These are phyloP conservation scores for Myathropa florea DNA, from an alignment of 2,888 invertebrate genomes.

Conservation along the genomic window DNA sequence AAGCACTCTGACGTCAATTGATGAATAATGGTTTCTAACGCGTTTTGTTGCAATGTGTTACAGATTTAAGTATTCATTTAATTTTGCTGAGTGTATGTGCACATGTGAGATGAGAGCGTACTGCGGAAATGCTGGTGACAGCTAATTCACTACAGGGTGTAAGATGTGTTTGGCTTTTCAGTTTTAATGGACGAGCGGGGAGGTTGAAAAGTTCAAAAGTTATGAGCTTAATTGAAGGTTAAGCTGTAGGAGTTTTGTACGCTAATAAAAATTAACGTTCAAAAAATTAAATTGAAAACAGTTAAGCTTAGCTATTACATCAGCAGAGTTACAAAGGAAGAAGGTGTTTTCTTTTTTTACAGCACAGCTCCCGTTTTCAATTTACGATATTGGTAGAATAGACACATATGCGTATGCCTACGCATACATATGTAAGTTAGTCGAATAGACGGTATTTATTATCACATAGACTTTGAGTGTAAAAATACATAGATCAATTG, in stretches of 20 bases:
- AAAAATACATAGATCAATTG: no score
- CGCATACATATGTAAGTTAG: no score
- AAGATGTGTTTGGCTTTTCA: background rate
- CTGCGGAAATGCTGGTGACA: conserved; percentile 5
- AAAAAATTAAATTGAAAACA: background rate
- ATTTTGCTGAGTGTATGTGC: conserved; percentile 3
- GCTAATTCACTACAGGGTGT: conserved; percentile 17
- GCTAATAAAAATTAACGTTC: background rate
- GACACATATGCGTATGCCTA: no score
- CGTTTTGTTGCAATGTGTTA: conserved; percentile 12
- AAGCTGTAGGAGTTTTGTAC: background rate
- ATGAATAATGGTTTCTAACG: conserved; percentile 36
- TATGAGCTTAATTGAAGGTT: conserved; percentile 38
- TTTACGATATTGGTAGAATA: no score
- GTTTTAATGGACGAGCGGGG: background rate
- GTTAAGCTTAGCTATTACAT: no score
- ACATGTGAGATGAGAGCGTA: background rate
- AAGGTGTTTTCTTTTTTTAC: no score
- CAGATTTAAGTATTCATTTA: conserved; percentile 42
- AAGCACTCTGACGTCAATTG: conserved; percentile 54
- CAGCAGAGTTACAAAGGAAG: no score
- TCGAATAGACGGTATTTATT: no score
- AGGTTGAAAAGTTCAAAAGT: conserved; percentile 9
- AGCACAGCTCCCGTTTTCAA: no score
- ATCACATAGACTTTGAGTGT: no score